A percentile compares a stretch with the other conserved stretches of the same genome.
phyloP scores from a whole-genome alignment of 1,140 invertebrate genomes.

The Lycorma delicatula region DNA sequence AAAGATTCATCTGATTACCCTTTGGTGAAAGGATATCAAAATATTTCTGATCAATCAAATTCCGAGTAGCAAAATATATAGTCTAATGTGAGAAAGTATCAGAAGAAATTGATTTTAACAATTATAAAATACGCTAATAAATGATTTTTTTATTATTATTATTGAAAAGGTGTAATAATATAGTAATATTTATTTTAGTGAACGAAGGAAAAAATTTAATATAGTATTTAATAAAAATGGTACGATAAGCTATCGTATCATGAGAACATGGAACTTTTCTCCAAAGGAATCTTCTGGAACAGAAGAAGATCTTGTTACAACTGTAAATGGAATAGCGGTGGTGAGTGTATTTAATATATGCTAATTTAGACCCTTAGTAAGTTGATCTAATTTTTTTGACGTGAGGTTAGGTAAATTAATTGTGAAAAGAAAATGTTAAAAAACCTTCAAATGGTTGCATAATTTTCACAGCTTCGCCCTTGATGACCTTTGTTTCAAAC shows the following conservation, averaged over 20 bases:
- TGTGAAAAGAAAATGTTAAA: not conserved
- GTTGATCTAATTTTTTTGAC: no score
- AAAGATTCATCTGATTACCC: no score
- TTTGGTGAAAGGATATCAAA: conserved; percentile 30
- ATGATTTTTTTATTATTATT: no score
- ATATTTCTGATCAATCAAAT: not conserved
- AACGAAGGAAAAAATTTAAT: conserved; percentile 59
- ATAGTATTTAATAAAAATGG: conserved; percentile 59
- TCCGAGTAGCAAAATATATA: not conserved
- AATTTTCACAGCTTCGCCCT: no score
- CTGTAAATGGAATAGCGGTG: conserved; percentile 72
- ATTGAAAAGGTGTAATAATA: conserved; percentile 27
- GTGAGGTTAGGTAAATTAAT: no score
- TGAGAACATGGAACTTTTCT: conserved; percentile 67
- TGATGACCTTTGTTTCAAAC: no score
- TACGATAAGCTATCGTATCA: conserved; percentile 71
- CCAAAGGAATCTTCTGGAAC: conserved; percentile 59
- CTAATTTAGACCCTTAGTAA: no score
- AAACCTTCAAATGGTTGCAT: no score
- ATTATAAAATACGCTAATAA: not conserved
- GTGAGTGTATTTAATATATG: conserved; percentile 51
- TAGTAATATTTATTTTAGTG: conserved; percentile 41
- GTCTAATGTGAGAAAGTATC: conserved; percentile 23
- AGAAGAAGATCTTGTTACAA: conserved; percentile 63
- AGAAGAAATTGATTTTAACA: not conserved